phyloP scores from a whole-genome alignment of 23 tunicate species.

The Botrylloides violaceus region DNA sequence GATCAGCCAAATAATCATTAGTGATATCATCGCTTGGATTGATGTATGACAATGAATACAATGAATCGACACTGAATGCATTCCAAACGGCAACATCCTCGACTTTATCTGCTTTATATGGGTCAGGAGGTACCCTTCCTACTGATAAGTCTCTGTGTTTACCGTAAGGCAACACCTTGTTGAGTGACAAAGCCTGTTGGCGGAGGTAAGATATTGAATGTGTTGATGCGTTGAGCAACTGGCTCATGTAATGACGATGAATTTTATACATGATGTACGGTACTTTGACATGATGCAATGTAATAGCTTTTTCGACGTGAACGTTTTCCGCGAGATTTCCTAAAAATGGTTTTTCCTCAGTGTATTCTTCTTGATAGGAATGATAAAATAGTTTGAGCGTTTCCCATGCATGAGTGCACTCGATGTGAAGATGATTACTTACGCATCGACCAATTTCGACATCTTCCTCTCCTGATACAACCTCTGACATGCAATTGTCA shows the following conservation, averaged over 20 bases:
- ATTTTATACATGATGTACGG: slow-evolving; percentile 85
- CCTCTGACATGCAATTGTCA: slow-evolving; percentile 65
- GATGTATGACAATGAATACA: slow-evolving; percentile 26
- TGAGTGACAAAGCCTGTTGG: slow-evolving; percentile 4
- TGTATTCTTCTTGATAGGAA: slow-evolving; percentile 85
- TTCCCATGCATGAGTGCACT: slow-evolving; percentile 97
- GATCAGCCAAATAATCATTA: slow-evolving; percentile 72
- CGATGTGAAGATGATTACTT: slow-evolving; percentile 86
- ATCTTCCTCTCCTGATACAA: slow-evolving; percentile 87
- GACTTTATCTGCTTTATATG: slow-evolving; percentile 22
- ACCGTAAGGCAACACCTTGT: slow-evolving; percentile 3
- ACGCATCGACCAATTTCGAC: slow-evolving; percentile 94
- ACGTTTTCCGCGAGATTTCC: slow-evolving; percentile 81
- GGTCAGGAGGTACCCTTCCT: slow-evolving; percentile 3
- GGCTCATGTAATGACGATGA: slow-evolving; percentile 66
- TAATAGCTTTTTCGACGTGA: slow-evolving; percentile 63
- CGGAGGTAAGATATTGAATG: slow-evolving; percentile 17
- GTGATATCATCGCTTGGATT: slow-evolving; percentile 56
- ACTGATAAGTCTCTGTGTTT: background rate
- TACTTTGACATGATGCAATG: slow-evolving; percentile 73
- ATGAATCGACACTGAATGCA: slow-evolving; percentile 41
- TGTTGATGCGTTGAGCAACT: slow-evolving; percentile 32
- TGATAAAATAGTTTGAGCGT: slow-evolving; percentile 84
- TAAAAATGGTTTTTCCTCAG: slow-evolving; percentile 75
- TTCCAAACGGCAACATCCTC: slow-evolving; percentile 40